Percentiles rank a stretch among this genome's conserved stretches.
Conservation (phyloP, 2,113 vertebrate species). For the Furnarius figulus region DNA sequence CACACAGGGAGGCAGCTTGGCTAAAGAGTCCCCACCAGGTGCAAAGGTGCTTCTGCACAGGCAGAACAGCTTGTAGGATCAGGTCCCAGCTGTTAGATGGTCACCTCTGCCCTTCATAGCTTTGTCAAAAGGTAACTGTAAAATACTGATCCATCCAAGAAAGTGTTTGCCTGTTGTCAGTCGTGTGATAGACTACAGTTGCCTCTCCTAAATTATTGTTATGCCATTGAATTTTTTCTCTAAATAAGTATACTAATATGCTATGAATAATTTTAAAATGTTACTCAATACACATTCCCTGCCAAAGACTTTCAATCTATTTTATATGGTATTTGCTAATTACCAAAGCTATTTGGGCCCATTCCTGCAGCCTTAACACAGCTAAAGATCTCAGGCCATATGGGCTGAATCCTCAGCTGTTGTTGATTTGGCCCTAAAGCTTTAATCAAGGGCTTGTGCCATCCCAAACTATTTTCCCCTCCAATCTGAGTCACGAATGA, state of each 20-base stretch:
- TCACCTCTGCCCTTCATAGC: background rate
- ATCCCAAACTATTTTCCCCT: slow-evolving; percentile 52
- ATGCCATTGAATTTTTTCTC: background rate
- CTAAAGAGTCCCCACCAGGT: background rate
- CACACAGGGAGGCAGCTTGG: background rate
- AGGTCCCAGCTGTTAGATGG: background rate
- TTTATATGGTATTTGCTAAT: slow-evolving; percentile 56
- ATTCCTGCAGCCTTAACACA: slow-evolving; percentile 56
- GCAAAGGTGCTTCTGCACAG: background rate
- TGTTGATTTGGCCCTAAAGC: slow-evolving; percentile 62
- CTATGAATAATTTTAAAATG: slow-evolving; percentile 28
- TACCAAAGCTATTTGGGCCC: slow-evolving; percentile 61
- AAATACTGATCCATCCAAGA: background rate
- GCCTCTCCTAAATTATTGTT: background rate
- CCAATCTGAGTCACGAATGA: slow-evolving; percentile 38
- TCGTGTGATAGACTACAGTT: background rate
- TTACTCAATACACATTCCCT: background rate
- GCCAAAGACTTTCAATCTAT: slow-evolving; percentile 59
- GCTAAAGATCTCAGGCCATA: slow-evolving; percentile 55
- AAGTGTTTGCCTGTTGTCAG: background rate
- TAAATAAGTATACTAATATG: slow-evolving; percentile 4
- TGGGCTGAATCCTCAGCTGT: slow-evolving; percentile 64
- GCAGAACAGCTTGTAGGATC: background rate
- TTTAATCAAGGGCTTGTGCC: slow-evolving; percentile 61
- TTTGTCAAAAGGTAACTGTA: background rate